Evolutionary conservation across 1,140 invertebrate species (phyloP), one percentile per base, ranked within the genome.

Genomic region (Leptestheria dahalacensis): DNA sequence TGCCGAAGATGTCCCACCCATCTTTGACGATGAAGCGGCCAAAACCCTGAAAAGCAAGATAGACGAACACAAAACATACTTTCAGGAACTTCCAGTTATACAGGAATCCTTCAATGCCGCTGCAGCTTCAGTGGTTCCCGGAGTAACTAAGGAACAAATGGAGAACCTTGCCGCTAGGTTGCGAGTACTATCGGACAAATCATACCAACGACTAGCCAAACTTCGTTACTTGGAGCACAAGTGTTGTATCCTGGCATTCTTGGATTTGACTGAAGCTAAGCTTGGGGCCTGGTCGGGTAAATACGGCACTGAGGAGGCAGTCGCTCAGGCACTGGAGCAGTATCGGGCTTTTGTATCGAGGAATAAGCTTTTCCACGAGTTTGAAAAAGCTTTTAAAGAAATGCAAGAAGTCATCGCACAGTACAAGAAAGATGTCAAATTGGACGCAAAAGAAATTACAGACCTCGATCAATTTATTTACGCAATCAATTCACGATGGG

Each of bases 301-400:
- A 71, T 93, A 91, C 69, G 89, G 89, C 18, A 74, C 77, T 10
- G 81, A 90, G 66, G 82, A 90, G 59, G 82, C 86, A 68, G 89
- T 91, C 1, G 79, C 85, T 66, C 81, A 82, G 63, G 79, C 93
- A 70, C 72, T 94, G 64, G 83, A 87, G 63, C 88, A 95, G 67
- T 95, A 94, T 68, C 80, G 86, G 64, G 89, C 88, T 75, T 93
- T 91, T 74, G 90, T 95, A 12, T 88, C 88, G 2, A 81, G 82
- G 65, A 91, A 91, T 72, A 84, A 88, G 70, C 87, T 96, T 65
- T 92, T 94, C 74, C 86, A 93, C 71, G 89, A 91, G 73, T 94
- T 94, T 73, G 88, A 93, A 67, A 89, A 88, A 75, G 88, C 89
- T 20, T 92, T 85, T 67, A 74, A 85, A 61, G 88, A 94, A 67